Conservation (phyloP, 2,888 invertebrate species). For the Drosophila putrida region DNA sequence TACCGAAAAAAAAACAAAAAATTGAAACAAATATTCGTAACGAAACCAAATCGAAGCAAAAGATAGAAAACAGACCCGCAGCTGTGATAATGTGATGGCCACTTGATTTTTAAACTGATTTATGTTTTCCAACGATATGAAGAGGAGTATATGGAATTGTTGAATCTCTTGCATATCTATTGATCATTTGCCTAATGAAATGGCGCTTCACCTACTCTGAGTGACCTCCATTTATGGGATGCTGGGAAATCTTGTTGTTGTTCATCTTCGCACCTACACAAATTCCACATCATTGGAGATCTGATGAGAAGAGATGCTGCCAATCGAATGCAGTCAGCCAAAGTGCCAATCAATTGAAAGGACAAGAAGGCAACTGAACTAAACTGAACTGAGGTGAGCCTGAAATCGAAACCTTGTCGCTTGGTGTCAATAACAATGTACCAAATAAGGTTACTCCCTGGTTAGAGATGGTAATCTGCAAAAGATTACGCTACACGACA, state of each 20-base stretch:
- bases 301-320: constrained; percentile 8
- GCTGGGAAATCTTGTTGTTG: constrained; percentile 6
- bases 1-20: constrained; percentile 22
- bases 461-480: constrained; percentile 36
- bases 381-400: constrained; percentile 31
- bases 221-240: constrained; percentile 35
- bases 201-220: constrained; percentile 50
- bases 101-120: constrained; percentile 70
- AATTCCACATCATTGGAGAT: constrained; percentile 43
- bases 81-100: constrained; percentile 63
- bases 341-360: constrained; percentile 70
- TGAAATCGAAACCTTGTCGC: constrained; percentile 69
- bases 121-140: constrained; percentile 42
- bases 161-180: constrained; percentile 25
- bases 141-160: constrained; percentile 25
- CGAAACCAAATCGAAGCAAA: constrained; percentile 14
- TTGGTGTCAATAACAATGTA: constrained; percentile 76
- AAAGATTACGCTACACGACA: neutral
- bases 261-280: constrained; percentile 49
- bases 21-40: constrained; percentile 12
- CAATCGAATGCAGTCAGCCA: constrained; percentile 68
- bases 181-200: constrained; percentile 60
- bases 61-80: constrained; percentile 48
- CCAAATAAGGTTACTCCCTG: neutral
- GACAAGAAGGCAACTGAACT: constrained; percentile 46